These are phyloP conservation scores for Drosophila mauritiana DNA, from an alignment of 1,140 invertebrate species.

Conservation along the genomic window DNA sequence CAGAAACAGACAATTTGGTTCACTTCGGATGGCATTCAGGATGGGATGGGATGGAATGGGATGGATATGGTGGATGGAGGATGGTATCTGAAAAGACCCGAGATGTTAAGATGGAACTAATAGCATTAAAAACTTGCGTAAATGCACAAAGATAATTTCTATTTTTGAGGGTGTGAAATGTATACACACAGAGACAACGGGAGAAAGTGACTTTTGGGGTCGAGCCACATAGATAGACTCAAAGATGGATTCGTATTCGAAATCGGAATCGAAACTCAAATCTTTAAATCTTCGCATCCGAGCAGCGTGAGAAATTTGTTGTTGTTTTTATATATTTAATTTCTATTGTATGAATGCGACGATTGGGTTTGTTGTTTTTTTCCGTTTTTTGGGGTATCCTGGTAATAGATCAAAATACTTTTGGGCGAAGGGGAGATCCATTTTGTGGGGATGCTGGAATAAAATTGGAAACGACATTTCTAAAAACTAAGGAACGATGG, in stretches of 20 bases:
- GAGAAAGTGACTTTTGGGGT: constrained; percentile 76
- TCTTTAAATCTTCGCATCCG: constrained; percentile 34
- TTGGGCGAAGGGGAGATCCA: neutral
- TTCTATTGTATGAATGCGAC: constrained; percentile 71
- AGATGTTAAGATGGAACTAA: constrained; percentile 79
- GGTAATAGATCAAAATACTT: constrained; percentile 36
- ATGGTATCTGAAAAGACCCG: constrained; percentile 37
- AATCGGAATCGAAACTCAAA: constrained; percentile 15
- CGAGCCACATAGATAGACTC: constrained; percentile 51
- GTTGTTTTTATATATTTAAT: constrained; percentile 78
- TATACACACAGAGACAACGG: constrained; percentile 57
- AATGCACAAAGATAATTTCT: constrained; percentile 82
- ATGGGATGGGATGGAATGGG: constrained; percentile 5
- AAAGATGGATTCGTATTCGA: constrained; percentile 24
- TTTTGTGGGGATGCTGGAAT: constrained; percentile 1
- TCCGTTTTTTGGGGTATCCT: constrained; percentile 1
- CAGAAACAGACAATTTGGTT: constrained; percentile 70
- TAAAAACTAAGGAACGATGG: neutral
- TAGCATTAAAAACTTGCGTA: constrained; percentile 83
- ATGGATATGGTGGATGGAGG: neutral
- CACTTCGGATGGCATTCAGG: constrained; percentile 52
- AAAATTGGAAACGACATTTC: constrained; percentile 16
- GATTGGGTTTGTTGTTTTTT: constrained; percentile 21
- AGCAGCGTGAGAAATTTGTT: constrained; percentile 76
- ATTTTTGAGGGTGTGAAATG: constrained; percentile 82